These are phyloP conservation scores for Sterrhoptilus dennistouni DNA, from an alignment of 2,113 vertebrate genomes.

Conservation along the genomic window DNA sequence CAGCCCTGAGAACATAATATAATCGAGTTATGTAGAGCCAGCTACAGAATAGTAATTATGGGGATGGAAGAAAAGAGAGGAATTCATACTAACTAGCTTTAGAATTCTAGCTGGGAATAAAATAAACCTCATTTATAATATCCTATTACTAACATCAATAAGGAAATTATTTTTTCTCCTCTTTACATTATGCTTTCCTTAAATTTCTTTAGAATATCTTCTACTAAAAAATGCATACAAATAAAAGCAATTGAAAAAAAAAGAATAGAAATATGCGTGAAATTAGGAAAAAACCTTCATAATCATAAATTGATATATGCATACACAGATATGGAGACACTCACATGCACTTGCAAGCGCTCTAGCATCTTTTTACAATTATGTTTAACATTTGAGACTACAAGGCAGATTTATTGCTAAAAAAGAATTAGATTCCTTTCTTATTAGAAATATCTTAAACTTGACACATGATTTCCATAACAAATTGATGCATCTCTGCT, in stretches of 20 bases:
- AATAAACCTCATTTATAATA: neutral
- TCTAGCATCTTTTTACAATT: slow-evolving; percentile 17
- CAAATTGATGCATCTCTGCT: neutral
- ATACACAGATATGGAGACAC: neutral
- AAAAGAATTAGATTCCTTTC: neutral
- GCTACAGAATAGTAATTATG: neutral
- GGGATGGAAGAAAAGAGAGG: neutral
- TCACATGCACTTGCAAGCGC: neutral
- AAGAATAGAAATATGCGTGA: neutral
- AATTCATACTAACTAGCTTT: neutral
- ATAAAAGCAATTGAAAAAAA: neutral
- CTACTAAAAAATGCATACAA: neutral
- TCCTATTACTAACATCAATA: neutral
- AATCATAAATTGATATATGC: neutral
- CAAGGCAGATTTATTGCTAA: neutral
- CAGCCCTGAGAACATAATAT: slow-evolving; percentile 81
- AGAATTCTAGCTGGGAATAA: neutral
- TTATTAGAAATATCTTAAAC: neutral
- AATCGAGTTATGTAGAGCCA: slow-evolving; percentile 18
- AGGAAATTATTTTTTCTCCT: neutral
- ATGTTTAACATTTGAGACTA: neutral
- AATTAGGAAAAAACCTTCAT: neutral
- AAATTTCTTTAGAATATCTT: neutral
- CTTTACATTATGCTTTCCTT: neutral
- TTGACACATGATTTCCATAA: neutral